A percentile compares a stretch with the other conserved stretches of the same genome.
These are phyloP conservation scores for Lontra canadensis DNA, from an alignment of 2,113 vertebrate genomes.

Conservation along the genomic window DNA sequence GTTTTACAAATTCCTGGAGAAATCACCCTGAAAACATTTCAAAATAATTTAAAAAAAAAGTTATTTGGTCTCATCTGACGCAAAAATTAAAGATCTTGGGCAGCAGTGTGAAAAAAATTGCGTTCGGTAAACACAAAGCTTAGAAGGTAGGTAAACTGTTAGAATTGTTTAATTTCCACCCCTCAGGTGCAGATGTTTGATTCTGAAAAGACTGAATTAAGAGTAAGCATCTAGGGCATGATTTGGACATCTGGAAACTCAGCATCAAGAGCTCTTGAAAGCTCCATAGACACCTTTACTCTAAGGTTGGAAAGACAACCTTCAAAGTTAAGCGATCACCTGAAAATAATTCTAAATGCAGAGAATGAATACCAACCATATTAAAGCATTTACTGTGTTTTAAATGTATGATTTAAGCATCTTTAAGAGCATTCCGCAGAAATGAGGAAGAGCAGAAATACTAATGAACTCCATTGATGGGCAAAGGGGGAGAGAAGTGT, in stretches of 20 bases:
- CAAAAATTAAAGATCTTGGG: conserved; percentile 44
- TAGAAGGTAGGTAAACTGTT: not conserved
- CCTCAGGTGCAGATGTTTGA: not conserved
- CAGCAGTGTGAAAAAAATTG: not conserved
- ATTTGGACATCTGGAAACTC: not conserved
- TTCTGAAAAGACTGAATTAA: not conserved
- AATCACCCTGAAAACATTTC: conserved; percentile 71
- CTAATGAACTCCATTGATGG: too few relatives aligned
- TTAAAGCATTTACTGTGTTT: not conserved
- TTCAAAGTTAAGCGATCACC: not conserved
- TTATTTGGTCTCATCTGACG: conserved; percentile 62
- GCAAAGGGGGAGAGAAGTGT: not conserved
- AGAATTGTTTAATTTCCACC: conserved; percentile 1
- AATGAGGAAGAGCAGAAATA: not conserved
- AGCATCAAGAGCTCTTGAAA: not conserved
- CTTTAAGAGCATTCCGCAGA: not conserved
- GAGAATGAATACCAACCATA: not conserved
- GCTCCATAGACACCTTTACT: not conserved
- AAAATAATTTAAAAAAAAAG: conserved; percentile 13
- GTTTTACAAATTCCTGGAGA: conserved; percentile 77
- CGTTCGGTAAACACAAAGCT: not conserved
- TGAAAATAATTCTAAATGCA: conserved; percentile 3
- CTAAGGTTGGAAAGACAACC: not conserved
- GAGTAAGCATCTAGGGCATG: not conserved
- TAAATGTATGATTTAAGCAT: not conserved